A percentile compares a stretch with the other conserved stretches of the same genome.
These are phyloP conservation scores for Encarsia formosa DNA, from an alignment of 2,888 invertebrate species.

Conservation along the genomic window DNA sequence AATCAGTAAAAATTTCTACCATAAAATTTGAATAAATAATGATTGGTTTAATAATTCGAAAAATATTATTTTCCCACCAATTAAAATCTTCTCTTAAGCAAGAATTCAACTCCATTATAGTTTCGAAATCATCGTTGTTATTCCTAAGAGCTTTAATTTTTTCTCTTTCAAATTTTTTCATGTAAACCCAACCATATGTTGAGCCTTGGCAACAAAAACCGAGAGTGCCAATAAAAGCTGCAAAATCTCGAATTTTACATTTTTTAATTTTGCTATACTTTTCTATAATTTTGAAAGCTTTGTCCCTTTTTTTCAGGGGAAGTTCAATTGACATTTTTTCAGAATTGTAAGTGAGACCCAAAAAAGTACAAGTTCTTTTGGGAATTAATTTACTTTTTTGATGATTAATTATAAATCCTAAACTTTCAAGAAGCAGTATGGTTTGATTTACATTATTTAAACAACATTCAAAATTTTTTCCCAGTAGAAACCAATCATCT, in stretches of 20 bases:
- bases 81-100: background rate
- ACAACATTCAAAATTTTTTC: slow-evolving; percentile 5
- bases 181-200: slow-evolving; percentile 4
- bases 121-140: background rate
- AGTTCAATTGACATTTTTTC: background rate
- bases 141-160: background rate
- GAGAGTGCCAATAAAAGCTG: background rate
- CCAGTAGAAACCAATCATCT: slow-evolving; percentile 16
- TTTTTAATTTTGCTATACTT: background rate
- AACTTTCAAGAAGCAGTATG: background rate
- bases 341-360: slow-evolving; percentile 9
- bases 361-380: background rate
- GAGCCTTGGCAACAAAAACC: background rate
- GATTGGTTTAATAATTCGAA: background rate
- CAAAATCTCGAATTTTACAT: slow-evolving; percentile 21
- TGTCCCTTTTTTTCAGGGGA: background rate
- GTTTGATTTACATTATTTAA: background rate
- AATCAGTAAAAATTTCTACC: slow-evolving; percentile 5
- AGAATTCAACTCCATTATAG: background rate
- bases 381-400: slow-evolving; percentile 8
- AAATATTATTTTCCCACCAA: slow-evolving; percentile 1
- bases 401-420: slow-evolving; percentile 8
- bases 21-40: background rate
- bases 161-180: slow-evolving; percentile 5
- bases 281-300: background rate